Evolutionary conservation across 1,140 invertebrate species (phyloP), one percentile per base, ranked within the genome.

Genomic region (Triops cancriformis): DNA sequence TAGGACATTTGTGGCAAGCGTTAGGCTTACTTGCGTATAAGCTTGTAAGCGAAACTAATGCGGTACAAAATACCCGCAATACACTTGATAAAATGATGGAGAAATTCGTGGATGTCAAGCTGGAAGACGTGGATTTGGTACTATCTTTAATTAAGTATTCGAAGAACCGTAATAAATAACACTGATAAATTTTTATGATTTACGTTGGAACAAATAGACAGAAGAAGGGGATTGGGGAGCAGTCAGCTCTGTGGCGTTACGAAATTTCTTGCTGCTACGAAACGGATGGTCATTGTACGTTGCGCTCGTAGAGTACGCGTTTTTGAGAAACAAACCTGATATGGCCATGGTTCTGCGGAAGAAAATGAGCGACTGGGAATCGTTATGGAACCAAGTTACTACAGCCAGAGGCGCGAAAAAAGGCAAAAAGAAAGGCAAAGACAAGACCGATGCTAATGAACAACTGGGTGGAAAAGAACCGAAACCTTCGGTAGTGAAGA

Each of bases 151-250:
- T 37, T 37, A 37, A 37, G 7, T 37, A 37, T 37, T 37, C 31
- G 31, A 7, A 37, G 31, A 37, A 7, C 31, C 2, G 31, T 37
- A 37, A n/a, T 37, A 37, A 37, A 2, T 2, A 37, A 37, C 7
- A 4, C 7, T 2, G 7, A 37, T 37, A 4, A 37, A 37, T 37
- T 37, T 7, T 37, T 37, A 37, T 37, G 31, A 7, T 64, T 64
- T n/a, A 45, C 2, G 11, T 64, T 4, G n/a, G 1, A n/a, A 3
- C 23, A n/a, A n/a, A 23, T 23, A 64, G 51, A 23, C 14, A 23
- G 51, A 64, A 64, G 51, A 64, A n/a, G 51, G 51, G 14, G 51
- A 64, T 64, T 64, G 51, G 51, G 51, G 18, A n/a, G 51, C 51
- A n/a, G 14, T 64, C 6, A 64, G 51, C 51, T 64, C n/a, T 64